phyloP scores from a whole-genome alignment of 92 coral and sea anemone species.

The Zoanthus sansibaricus region DNA sequence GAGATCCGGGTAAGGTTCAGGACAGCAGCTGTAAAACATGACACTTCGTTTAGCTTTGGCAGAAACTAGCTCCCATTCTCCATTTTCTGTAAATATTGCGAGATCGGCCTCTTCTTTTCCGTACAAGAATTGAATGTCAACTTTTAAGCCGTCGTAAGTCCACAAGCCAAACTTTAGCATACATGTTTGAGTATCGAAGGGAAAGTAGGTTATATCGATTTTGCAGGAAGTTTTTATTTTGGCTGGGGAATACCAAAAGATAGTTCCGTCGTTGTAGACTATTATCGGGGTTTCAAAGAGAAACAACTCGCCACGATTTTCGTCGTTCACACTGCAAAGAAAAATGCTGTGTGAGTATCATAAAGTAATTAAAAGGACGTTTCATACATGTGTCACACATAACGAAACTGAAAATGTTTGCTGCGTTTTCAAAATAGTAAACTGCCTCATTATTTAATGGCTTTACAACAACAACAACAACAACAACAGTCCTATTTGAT shows the following conservation, averaged over 20 bases:
- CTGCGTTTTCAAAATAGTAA: too few species aligned
- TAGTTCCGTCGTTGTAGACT: slow-evolving; percentile 66
- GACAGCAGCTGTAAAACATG: slow-evolving; percentile 74
- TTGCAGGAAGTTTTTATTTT: slow-evolving; percentile 80
- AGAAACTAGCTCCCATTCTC: slow-evolving; percentile 84
- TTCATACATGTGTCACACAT: too few species aligned
- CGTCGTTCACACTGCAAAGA: slow-evolving; percentile 77
- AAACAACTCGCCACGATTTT: slow-evolving; percentile 86
- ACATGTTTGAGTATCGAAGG: slow-evolving; percentile 90
- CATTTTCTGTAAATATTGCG: slow-evolving; percentile 63
- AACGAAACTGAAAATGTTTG: too few species aligned
- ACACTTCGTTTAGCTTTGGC: slow-evolving; percentile 66
- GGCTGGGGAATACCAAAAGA: slow-evolving; percentile 83
- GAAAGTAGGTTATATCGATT: slow-evolving; percentile 80
- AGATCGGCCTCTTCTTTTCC: slow-evolving; percentile 56
- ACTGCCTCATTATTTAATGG: too few species aligned
- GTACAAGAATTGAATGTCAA: slow-evolving; percentile 65
- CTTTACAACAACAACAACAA: too few species aligned
- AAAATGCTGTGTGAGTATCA: not conserved
- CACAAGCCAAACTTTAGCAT: slow-evolving; percentile 83
- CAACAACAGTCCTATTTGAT: too few species aligned
- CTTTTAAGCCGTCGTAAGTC: slow-evolving; percentile 69
- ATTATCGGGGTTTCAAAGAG: slow-evolving; percentile 85
- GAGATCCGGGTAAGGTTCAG: slow-evolving; percentile 78
- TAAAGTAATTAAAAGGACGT: too few species aligned